These are phyloP conservation scores for Hedychridium roseum DNA, from an alignment of 2,888 invertebrate genomes.

Conservation along the genomic window DNA sequence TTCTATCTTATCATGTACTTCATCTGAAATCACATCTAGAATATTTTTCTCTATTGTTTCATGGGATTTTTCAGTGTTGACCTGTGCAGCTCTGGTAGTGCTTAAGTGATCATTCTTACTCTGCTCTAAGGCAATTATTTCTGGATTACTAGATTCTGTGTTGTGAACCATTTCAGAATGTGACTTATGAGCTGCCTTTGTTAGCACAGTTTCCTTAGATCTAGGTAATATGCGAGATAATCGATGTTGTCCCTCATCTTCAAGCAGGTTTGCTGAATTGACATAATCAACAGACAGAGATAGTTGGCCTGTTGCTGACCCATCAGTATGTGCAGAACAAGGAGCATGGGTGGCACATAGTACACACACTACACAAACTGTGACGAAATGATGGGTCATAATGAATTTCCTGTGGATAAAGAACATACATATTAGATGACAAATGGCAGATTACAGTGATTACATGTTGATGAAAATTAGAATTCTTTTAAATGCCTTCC, in stretches of 20 bases:
- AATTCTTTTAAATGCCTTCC: too few relatives aligned
- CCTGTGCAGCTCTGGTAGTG: too few relatives aligned
- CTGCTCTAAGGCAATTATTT: neutral
- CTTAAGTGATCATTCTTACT: neutral
- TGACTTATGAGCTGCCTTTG: conserved; percentile 6
- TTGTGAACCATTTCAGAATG: conserved; percentile 7
- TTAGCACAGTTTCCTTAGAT: conserved; percentile 33
- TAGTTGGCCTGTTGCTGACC: conserved; percentile 26
- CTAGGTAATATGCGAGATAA: conserved; percentile 36
- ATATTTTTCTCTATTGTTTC: neutral
- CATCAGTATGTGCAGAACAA: conserved; percentile 76
- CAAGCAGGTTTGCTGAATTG: conserved; percentile 24
- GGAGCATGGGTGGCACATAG: conserved; percentile 80
- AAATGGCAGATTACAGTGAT: neutral
- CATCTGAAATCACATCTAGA: neutral
- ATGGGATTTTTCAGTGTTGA: too few relatives aligned
- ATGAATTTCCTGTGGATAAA: conserved; percentile 34
- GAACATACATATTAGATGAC: neutral
- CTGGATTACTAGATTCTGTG: conserved; percentile 1
- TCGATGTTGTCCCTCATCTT: conserved; percentile 30
- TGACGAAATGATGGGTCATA: conserved; percentile 74
- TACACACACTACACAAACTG: conserved; percentile 85
- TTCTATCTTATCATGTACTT: neutral
- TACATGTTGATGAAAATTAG: too few relatives aligned
- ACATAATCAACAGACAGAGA: conserved; percentile 14